A percentile compares a stretch with the other conserved stretches of the same genome.
Evolutionary conservation across 2,113 vertebrate species (phyloP).

Genomic region (Ictidomys tridecemlineatus): DNA sequence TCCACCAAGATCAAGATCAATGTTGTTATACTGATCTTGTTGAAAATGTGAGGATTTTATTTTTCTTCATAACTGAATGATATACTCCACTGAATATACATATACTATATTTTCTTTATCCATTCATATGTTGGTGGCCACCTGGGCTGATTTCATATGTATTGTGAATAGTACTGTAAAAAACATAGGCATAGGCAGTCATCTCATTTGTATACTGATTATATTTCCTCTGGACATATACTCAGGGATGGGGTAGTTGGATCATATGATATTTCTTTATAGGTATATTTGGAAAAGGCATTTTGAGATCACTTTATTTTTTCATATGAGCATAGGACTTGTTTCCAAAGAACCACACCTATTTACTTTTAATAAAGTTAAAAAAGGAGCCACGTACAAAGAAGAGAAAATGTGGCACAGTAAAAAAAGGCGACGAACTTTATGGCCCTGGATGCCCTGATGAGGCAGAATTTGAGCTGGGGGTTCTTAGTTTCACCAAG

Average conservation of each 20-base stretch:
- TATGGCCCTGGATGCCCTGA: fast-evolving
- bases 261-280: not conserved
- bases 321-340: not conserved
- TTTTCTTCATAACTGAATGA: not conserved
- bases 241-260: not conserved
- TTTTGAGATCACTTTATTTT: not conserved
- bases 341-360: not conserved
- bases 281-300: not conserved
- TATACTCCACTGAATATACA: not conserved
- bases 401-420: not conserved
- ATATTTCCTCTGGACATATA: not conserved
- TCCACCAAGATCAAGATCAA: no score
- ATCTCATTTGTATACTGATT: not conserved
- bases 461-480: not conserved
- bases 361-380: not conserved
- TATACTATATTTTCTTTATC: no score
- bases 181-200: not conserved
- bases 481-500: not conserved
- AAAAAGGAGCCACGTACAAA: not conserved
- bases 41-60: not conserved
- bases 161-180: not conserved
- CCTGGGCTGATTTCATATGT: not conserved
- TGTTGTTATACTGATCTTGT: no score
- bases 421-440: not conserved
- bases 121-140: not conserved